These are phyloP conservation scores for Styela plicata DNA, from an alignment of 23 tunicate species.

Conservation along the genomic window DNA sequence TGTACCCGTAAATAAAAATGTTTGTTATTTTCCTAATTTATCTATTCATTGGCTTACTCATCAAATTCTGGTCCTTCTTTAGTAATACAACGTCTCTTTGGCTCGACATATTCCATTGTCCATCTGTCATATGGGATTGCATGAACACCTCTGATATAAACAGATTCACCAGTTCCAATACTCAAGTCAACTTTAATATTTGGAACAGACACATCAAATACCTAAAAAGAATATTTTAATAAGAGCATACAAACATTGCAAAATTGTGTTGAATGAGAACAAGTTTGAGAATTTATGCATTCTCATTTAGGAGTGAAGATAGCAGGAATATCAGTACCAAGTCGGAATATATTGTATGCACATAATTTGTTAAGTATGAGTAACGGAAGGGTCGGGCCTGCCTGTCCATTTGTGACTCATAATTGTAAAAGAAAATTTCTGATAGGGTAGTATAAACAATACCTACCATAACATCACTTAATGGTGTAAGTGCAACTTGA, in stretches of 20 bases:
- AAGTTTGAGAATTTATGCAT: too few species aligned
- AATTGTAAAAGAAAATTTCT: not conserved
- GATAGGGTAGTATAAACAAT: not conserved
- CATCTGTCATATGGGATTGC: conserved; percentile 66
- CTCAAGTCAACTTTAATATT: conserved; percentile 37
- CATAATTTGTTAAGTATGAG: too few species aligned
- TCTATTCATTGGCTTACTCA: too few species aligned
- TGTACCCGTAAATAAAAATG: too few species aligned
- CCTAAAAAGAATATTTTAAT: conserved; percentile 37
- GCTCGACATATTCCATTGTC: conserved; percentile 82
- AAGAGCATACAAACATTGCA: not conserved
- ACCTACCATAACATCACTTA: conserved; percentile 56
- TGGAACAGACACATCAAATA: conserved; percentile 53
- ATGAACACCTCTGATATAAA: conserved; percentile 50
- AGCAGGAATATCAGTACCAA: too few species aligned
- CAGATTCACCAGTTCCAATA: conserved; percentile 46
- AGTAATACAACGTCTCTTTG: conserved; percentile 43
- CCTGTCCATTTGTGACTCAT: not conserved
- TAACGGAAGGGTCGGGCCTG: too few species aligned
- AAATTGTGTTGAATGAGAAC: not conserved
- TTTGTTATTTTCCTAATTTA: too few species aligned
- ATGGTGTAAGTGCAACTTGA: conserved; percentile 80
- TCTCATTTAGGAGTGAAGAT: too few species aligned
- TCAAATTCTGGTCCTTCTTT: conserved; percentile 56
- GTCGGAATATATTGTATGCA: too few species aligned